Evolutionary conservation across 2,797 vertebrate genomes (phyloP).

Genomic region (Myotis vivesi): DNA sequence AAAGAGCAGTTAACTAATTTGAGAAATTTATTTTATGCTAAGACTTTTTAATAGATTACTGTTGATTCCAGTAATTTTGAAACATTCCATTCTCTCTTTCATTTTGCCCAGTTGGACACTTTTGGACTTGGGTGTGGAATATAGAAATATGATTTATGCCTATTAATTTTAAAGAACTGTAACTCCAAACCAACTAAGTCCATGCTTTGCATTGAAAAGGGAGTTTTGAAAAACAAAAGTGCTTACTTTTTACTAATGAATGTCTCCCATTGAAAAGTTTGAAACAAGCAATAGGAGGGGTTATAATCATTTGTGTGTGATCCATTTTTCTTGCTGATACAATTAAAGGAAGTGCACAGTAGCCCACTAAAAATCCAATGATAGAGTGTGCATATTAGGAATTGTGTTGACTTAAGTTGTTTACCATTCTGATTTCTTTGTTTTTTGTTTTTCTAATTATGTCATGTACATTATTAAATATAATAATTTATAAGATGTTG

Average conservation of each 20-base stretch:
- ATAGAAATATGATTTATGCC: slow-evolving; percentile 10
- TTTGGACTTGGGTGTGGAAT: neutral
- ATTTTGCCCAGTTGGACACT: neutral
- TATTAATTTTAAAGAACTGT: slow-evolving; percentile 65
- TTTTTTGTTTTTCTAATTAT: slow-evolving; percentile 75
- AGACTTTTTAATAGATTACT: slow-evolving; percentile 73
- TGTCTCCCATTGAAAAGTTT: slow-evolving; percentile 52
- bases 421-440: slow-evolving; percentile 73
- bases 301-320: slow-evolving; percentile 62
- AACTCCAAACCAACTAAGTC: slow-evolving; percentile 39
- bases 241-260: slow-evolving; percentile 41
- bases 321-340: slow-evolving; percentile 46
- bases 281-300: slow-evolving; percentile 59
- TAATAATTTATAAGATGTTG: slow-evolving; percentile 66
- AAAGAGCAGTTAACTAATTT: slow-evolving; percentile 68
- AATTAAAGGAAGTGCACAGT: slow-evolving; percentile 60
- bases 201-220: slow-evolving; percentile 36
- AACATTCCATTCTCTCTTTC: neutral
- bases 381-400: slow-evolving; percentile 32
- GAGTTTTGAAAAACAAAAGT: neutral
- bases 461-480: slow-evolving; percentile 72
- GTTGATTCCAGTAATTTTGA: slow-evolving; percentile 57
- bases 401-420: slow-evolving; percentile 67
- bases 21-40: slow-evolving; percentile 72
- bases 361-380: slow-evolving; percentile 33